A percentile compares a stretch with the other conserved stretches of the same genome.
Conservation (phyloP, 1,140 invertebrate species). For the Chlorops oryzae region DNA sequence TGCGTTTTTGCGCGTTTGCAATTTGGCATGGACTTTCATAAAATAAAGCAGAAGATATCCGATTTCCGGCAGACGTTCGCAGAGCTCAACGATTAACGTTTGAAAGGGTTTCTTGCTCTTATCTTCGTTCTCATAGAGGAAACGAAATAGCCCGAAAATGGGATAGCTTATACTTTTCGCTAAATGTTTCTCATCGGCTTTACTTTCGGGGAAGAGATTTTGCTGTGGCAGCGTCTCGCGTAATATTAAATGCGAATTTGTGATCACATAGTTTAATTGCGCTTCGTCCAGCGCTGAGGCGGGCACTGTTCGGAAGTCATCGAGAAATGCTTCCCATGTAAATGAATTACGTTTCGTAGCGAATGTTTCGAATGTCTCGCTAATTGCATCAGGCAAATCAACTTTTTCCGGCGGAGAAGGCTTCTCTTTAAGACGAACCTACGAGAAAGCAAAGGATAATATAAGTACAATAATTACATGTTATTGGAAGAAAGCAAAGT, state of each 20-base stretch:
- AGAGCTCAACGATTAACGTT: constrained; percentile 67
- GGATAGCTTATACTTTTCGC: constrained; percentile 70
- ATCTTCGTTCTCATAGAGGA: constrained; percentile 67
- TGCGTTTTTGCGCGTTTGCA: constrained; percentile 43
- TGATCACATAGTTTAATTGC: constrained; percentile 44
- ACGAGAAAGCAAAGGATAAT: background rate
- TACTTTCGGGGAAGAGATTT: constrained; percentile 47
- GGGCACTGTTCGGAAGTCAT: constrained; percentile 39
- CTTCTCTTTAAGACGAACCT: constrained; percentile 50
- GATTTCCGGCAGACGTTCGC: constrained; percentile 57
- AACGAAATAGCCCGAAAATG: constrained; percentile 74
- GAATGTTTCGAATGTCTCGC: constrained; percentile 43
- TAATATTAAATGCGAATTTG: constrained; percentile 38
- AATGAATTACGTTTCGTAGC: constrained; percentile 37
- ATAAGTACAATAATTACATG: background rate
- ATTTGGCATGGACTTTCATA: constrained; percentile 66
- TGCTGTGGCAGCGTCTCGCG: constrained; percentile 41
- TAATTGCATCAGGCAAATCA: constrained; percentile 36
- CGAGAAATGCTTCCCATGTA: constrained; percentile 41
- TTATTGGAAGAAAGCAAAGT: background rate
- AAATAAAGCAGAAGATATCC: constrained; percentile 85
- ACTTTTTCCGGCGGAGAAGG: constrained; percentile 45
- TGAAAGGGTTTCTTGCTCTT: constrained; percentile 65
- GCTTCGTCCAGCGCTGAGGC: constrained; percentile 35
- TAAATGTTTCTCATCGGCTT: constrained; percentile 54